phyloP scores from a whole-genome alignment of 2,797 vertebrate genomes.

The Syngnathus acus region DNA sequence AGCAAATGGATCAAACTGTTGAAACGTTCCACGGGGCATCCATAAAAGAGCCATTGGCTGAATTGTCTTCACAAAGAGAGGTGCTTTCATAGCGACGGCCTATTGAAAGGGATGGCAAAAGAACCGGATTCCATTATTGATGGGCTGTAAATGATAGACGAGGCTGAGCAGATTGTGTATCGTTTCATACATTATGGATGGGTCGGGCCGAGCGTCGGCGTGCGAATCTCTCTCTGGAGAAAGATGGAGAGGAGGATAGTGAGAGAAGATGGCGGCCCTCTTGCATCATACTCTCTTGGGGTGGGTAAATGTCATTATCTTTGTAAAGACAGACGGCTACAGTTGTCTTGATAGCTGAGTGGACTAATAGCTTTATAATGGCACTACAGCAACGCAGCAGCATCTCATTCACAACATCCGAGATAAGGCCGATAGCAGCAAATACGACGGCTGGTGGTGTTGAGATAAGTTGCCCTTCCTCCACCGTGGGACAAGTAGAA shows the following conservation, averaged over 20 bases:
- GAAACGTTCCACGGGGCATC: background rate
- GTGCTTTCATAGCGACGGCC: conserved; percentile 31
- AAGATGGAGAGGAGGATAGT: conserved; percentile 33
- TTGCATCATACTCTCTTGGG: conserved; percentile 11
- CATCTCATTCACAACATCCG: background rate
- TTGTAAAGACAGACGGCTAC: background rate
- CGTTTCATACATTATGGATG: conserved; percentile 73
- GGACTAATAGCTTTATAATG: background rate
- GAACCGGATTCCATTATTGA: conserved; percentile 71
- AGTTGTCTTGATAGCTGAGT: background rate
- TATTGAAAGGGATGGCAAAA: conserved; percentile 49
- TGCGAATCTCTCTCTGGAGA: conserved; percentile 40
- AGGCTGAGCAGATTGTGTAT: conserved; percentile 76
- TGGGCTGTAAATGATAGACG: conserved; percentile 75
- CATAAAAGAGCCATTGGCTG: background rate
- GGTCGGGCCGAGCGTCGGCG: conserved; percentile 49
- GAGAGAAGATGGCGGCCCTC: conserved; percentile 22
- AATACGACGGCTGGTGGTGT: conserved; percentile 48
- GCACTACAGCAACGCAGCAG: background rate
- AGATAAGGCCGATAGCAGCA: conserved; percentile 9
- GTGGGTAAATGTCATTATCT: background rate
- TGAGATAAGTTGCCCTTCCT: conserved; percentile 52
- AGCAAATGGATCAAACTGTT: background rate
- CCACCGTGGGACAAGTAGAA: conserved; percentile 10
- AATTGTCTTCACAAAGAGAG: conserved; percentile 2